Evolutionary conservation across 2,797 vertebrate genomes (phyloP).

Genomic region (Liasis olivaceus): DNA sequence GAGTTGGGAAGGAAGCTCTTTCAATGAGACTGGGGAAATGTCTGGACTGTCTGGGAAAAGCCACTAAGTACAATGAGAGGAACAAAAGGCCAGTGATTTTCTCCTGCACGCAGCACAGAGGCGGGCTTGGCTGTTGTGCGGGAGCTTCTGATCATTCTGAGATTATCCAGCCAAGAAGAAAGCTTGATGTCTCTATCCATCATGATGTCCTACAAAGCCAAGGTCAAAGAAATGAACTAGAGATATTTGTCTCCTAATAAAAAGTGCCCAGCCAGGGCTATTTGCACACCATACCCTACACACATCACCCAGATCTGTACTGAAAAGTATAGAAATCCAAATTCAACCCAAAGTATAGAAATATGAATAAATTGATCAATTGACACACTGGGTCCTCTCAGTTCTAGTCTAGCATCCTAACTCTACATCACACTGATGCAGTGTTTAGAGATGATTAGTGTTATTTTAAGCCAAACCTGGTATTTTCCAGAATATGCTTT

Average conservation of each 20-base stretch:
- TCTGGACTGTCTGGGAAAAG: constrained; percentile 64
- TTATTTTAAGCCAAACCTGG: neutral
- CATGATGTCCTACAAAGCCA: neutral
- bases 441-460: neutral
- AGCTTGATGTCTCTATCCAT: neutral
- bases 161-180: neutral
- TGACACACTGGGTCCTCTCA: neutral
- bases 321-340: neutral
- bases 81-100: constrained; percentile 42
- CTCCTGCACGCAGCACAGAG: constrained; percentile 52
- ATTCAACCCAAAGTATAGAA: neutral
- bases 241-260: neutral
- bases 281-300: neutral
- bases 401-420: neutral
- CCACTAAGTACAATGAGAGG: constrained; percentile 46
- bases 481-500: neutral
- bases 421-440: neutral
- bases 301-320: neutral
- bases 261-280: neutral
- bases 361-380: neutral
- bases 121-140: neutral
- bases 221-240: neutral
- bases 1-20: constrained; percentile 48
- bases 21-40: constrained; percentile 62
- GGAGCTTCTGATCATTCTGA: neutral